Conservation (phyloP, 2,888 invertebrate species). For the Microctonus brassicae region DNA sequence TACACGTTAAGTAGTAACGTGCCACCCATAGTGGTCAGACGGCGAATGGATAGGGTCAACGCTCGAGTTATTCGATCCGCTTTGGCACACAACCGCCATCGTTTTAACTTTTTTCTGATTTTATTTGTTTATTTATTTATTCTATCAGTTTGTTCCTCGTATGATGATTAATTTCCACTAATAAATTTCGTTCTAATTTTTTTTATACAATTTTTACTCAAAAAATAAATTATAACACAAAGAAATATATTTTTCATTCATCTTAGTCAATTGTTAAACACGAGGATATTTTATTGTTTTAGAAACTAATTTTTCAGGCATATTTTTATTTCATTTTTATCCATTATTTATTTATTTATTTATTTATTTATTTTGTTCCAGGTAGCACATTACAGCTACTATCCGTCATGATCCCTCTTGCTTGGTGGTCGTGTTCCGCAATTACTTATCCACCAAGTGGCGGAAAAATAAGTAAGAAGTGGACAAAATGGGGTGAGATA, state of each 20-base stretch:
- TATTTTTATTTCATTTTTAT: conserved; percentile 13
- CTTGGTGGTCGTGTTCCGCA: conserved; percentile 41
- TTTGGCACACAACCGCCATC: no score
- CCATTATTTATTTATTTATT: conserved; percentile 35
- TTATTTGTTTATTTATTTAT: background rate
- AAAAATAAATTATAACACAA: no score
- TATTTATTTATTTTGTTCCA: no score
- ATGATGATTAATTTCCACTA: no score
- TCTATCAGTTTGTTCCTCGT: no score
- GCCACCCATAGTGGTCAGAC: conserved; percentile 45
- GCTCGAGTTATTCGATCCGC: conserved; percentile 37
- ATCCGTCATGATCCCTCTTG: conserved; percentile 61
- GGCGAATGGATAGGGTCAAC: conserved; percentile 48
- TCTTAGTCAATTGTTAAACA: no score
- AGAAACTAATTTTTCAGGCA: no score
- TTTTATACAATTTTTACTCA: no score
- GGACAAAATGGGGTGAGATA: conserved; percentile 15
- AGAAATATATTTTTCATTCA: no score
- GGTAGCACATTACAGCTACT: conserved; percentile 40
- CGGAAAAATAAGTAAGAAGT: conserved; percentile 42
- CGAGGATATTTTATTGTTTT: no score
- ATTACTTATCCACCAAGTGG: conserved; percentile 47
- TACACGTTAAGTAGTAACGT: conserved; percentile 56
- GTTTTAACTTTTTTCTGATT: conserved; percentile 7
- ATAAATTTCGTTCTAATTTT: no score